Evolutionary conservation across 2,113 vertebrate genomes (phyloP).

Genomic region (Labeo catla): DNA sequence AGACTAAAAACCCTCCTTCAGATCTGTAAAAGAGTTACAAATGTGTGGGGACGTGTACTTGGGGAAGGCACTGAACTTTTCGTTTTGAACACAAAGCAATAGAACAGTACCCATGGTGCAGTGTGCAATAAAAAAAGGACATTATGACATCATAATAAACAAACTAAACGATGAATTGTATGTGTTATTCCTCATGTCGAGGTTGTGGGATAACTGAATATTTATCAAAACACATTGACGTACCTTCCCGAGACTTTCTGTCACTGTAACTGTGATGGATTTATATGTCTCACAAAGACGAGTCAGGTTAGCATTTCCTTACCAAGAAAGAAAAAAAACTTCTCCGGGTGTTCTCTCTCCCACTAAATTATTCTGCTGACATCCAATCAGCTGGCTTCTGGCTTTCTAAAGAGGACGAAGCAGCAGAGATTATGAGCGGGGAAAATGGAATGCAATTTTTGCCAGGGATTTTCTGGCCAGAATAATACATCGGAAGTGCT

Average conservation of each 20-base stretch:
- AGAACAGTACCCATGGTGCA: slow-evolving; percentile 60
- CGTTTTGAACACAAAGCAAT: slow-evolving; percentile 57
- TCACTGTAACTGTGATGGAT: not conserved
- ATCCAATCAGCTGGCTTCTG: slow-evolving; percentile 46
- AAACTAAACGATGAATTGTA: slow-evolving; percentile 23
- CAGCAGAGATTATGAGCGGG: slow-evolving; percentile 47
- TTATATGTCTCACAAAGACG: slow-evolving; percentile 18
- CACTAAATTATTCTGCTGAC: slow-evolving; percentile 55
- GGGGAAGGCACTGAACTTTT: slow-evolving; percentile 43
- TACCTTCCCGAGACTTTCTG: not conserved
- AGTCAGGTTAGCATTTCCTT: not conserved
- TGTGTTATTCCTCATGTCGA: not conserved
- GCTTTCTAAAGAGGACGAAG: slow-evolving; percentile 48
- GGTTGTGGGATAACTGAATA: not conserved
- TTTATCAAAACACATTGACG: not conserved
- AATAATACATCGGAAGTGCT: slow-evolving; percentile 49
- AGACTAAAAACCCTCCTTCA: not conserved
- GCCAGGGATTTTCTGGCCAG: slow-evolving; percentile 46
- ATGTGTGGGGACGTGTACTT: slow-evolving; percentile 14
- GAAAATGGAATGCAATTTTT: slow-evolving; percentile 52
- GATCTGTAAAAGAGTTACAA: slow-evolving; percentile 22
- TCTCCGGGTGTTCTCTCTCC: not conserved
- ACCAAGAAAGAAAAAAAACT: not conserved
- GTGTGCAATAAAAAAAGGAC: slow-evolving; percentile 59
- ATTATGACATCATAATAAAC: slow-evolving; percentile 58